These are phyloP conservation scores for Theodoxus fluviatilis DNA, from an alignment of 2,888 invertebrate species.

Conservation along the genomic window DNA sequence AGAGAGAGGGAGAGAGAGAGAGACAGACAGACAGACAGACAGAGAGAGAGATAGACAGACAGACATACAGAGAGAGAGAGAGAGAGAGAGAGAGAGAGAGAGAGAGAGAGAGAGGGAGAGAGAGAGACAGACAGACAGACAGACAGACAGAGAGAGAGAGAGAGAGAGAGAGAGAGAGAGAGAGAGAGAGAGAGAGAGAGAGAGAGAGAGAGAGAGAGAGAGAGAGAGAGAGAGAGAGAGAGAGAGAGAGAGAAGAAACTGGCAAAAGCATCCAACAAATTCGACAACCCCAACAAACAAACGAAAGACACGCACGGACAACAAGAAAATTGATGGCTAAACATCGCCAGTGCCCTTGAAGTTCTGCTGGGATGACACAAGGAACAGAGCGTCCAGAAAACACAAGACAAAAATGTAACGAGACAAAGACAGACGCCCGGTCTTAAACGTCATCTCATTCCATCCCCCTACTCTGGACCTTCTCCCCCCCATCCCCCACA, in stretches of 20 bases:
- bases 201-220: background rate
- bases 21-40: background rate
- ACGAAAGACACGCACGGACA: no score
- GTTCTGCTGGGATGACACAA: no score
- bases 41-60: background rate
- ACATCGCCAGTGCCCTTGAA: no score
- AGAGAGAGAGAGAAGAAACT: background rate
- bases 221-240: background rate
- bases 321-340: no score
- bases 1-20: background rate
- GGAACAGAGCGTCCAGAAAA: no score
- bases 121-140: background rate
- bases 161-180: background rate
- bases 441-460: no score
- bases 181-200: background rate
- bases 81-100: background rate
- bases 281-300: no score
- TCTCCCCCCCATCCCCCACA: no score
- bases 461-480: no score
- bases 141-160: background rate
- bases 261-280: background rate
- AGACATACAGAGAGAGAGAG: background rate
- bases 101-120: background rate
- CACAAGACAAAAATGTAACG: no score
- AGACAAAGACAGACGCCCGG: no score